Evolutionary conservation across 2,888 invertebrate species (phyloP).

Genomic region (Beris chalybata): DNA sequence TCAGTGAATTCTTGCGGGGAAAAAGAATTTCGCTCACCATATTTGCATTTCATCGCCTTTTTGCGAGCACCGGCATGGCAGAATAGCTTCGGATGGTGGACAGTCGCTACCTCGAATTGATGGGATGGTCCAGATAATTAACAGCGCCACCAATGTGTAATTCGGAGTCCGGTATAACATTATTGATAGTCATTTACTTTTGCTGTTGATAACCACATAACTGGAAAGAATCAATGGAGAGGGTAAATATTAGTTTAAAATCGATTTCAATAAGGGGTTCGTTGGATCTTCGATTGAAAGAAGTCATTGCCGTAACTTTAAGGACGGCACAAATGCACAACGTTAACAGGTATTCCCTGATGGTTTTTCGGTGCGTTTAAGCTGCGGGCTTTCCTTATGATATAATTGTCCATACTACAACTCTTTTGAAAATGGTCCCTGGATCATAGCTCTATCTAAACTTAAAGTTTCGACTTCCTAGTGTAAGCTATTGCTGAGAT

Average conservation of each 20-base stretch:
- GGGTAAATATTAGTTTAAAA: neutral
- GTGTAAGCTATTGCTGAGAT: too few relatives aligned
- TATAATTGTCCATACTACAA: too few relatives aligned
- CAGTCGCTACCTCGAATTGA: conserved; percentile 57
- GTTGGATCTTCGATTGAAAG: too few relatives aligned
- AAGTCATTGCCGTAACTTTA: too few relatives aligned
- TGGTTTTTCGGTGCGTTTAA: too few relatives aligned
- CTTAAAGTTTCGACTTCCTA: too few relatives aligned
- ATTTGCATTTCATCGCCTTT: conserved; percentile 80
- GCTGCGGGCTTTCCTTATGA: too few relatives aligned
- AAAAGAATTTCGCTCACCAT: conserved; percentile 62
- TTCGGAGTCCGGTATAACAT: conserved; percentile 21
- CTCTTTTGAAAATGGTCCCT: too few relatives aligned
- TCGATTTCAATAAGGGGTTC: too few relatives aligned
- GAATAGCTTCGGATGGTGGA: conserved; percentile 74
- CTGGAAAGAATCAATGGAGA: neutral
- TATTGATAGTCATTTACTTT: conserved; percentile 32
- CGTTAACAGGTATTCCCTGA: too few relatives aligned
- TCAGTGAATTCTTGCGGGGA: neutral
- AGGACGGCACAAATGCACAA: too few relatives aligned
- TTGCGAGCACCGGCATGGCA: conserved; percentile 80
- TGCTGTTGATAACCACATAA: neutral
- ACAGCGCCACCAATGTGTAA: conserved; percentile 3
- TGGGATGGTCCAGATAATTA: conserved; percentile 23
- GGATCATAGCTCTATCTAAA: too few relatives aligned